These are phyloP conservation scores for Tauraco erythrolophus DNA, from an alignment of 2,113 vertebrate genomes.

Conservation along the genomic window DNA sequence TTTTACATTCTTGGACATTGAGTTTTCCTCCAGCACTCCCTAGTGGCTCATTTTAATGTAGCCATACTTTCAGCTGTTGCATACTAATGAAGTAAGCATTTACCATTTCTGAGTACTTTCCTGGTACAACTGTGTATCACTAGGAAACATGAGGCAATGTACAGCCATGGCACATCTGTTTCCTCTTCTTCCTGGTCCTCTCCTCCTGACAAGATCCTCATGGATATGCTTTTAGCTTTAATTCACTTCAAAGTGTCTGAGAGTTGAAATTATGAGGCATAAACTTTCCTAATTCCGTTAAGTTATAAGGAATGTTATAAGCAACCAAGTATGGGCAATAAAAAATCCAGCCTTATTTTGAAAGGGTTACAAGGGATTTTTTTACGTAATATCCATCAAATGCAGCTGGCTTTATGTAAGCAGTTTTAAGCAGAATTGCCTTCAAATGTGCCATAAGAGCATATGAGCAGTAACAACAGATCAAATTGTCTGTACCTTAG, in stretches of 20 bases:
- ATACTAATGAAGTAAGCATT: constrained; percentile 1
- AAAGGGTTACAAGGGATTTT: not conserved
- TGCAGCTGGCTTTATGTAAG: not conserved
- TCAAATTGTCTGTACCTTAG: not conserved
- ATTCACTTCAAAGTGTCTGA: not conserved
- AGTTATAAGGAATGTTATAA: not conserved
- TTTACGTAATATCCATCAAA: not conserved
- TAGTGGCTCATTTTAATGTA: not conserved
- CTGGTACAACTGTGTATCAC: not conserved
- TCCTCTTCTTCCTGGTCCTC: not conserved
- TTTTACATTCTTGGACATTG: not conserved
- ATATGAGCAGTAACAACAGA: constrained; percentile 12
- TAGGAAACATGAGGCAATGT: not conserved
- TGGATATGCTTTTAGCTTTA: not conserved
- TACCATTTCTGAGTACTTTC: not conserved
- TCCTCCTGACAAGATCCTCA: not conserved
- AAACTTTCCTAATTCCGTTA: not conserved
- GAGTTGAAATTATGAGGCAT: not conserved
- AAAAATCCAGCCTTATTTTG: not conserved
- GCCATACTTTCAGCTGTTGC: not conserved
- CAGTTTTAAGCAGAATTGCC: constrained; percentile 19
- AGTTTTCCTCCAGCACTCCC: constrained; percentile 43
- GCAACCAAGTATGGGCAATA: not conserved
- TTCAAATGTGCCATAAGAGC: constrained; percentile 4
- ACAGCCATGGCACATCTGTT: not conserved